Base-by-base conservation (phyloP, 30 jellyfish, hydroid and myxozoan species). In the Pelagia noctiluca region DNA sequence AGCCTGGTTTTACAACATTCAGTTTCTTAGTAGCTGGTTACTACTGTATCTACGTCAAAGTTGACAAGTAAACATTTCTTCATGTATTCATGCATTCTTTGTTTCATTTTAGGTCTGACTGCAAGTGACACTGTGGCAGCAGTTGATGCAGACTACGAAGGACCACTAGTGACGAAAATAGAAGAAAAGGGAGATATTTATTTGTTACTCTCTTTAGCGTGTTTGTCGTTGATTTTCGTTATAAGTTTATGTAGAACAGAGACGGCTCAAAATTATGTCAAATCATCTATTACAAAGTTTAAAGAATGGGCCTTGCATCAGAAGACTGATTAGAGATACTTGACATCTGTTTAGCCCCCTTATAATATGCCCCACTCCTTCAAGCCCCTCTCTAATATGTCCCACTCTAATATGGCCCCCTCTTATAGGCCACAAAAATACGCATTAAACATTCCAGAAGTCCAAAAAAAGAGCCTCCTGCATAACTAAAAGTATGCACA, bases 171-270 rank as follows among this genome's bases (percentile, higher is more conserved):
- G 7, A 65, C 80, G 21, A 79, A 63, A 66, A 29, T 63, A 32
- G 82, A 79, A 23, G 48, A 63, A 13, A 76, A 79, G 7, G 76
- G 89, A 62, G 89, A 79, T 57, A 62, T 79, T 79, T 79, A 79
- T 63, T 77, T 79, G 0, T 28, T 66, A 1, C 74, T 79, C 2
- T 79, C 89, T 19, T 22, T 63, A 5, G 30, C 33, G 8, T 47
- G 82, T 1, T 33, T 79, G 11, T 35, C 36, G 1, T 13, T 79
- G 2, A 79, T 79, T 62, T 47, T 66, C 33, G 12, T 38, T 1
- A 63, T 63, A 7, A 79, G 46, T 42, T 3, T 47, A 3, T 79
- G 81, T 26, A 57, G 69, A 26, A 63, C 89, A 2, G 89, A 79
- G 1, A 49, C 29, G 0, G 62, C 65, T 13, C 48, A 31, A 10